These are phyloP conservation scores for Zaprionus capensis DNA, from an alignment of 1,140 invertebrate species.

Conservation along the genomic window DNA sequence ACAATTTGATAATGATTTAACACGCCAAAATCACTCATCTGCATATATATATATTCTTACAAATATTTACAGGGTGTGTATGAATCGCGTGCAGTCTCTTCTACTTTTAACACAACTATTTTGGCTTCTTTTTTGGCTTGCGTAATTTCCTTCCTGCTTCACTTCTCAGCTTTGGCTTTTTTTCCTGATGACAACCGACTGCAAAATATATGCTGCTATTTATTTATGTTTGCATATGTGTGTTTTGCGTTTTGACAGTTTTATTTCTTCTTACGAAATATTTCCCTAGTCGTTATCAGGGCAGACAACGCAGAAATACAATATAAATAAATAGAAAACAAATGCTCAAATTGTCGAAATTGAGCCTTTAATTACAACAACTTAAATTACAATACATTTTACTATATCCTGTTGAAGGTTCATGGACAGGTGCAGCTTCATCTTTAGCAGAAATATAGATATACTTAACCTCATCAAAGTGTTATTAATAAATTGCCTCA, in stretches of 20 bases:
- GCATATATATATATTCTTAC: too few species aligned
- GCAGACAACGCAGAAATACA: conserved; percentile 53
- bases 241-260: conserved; percentile 63
- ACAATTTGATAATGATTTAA: too few species aligned
- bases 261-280: conserved; percentile 54
- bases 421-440: too few species aligned
- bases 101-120: background rate
- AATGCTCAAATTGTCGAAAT: conserved; percentile 6
- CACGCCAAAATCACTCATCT: too few species aligned
- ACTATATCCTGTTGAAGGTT: too few species aligned
- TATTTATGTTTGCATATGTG: conserved; percentile 74
- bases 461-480: too few species aligned
- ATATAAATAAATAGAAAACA: conserved; percentile 18
- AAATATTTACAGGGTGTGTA: conserved; percentile 32
- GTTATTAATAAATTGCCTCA: too few species aligned
- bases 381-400: too few species aligned
- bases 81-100: conserved; percentile 2
- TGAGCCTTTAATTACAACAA: too few species aligned
- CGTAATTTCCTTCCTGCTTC: conserved; percentile 73
- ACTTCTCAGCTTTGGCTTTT: conserved; percentile 43
- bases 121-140: conserved; percentile 47
- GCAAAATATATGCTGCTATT: conserved; percentile 72
- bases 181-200: conserved; percentile 63
- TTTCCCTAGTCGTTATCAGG: conserved; percentile 49
- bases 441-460: too few species aligned